Evolutionary conservation across 2,113 vertebrate genomes (phyloP), one percentile per base, ranked within the genome.

Genomic region (Nymphicus hollandicus): DNA sequence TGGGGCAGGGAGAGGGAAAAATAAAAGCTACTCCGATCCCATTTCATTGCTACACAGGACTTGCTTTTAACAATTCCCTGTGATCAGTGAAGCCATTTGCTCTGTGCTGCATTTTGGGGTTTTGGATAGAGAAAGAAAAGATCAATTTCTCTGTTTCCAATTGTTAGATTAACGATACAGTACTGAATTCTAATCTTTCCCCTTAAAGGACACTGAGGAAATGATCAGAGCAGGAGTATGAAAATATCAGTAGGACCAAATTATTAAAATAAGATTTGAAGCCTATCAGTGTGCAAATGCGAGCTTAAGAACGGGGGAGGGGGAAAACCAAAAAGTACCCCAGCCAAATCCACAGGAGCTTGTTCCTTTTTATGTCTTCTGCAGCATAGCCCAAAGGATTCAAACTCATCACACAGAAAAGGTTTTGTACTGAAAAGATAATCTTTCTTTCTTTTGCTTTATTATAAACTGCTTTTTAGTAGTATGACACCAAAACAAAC

Each of bases 251-350:
- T 49, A 65, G 27, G 8, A 64, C 24, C 49, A 74, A 82, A 65
- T 8, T 33, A 71, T 35, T 60, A 47, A 96, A 96, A 71, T 64
- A 95, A 93, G 58, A 89, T 89, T 91, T 96, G 90, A 93, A 94
- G 55, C 94, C 56, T 19, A 82, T 72, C 50, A 46, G 22, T 31
- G 7, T 81, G 31, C 43, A 81, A 61, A 11, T 20, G n/a, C 9
- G 46, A n/a, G 19, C 41, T 81, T 55, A 46, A 71, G 33, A 77
- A 33, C 0, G 4, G 6, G 5, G 17, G 5, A 0, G 22, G 22
- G 2, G 9, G 9, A 12, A 18, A 35, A 22, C 7, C 7, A 69
- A 10, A 81, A 79, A 64, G 41, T 46, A 52, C 76, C 60, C 13
- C 39, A 72, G 18, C 10, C n/a, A 68, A 79, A 91, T 47, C 7